phyloP scores from a whole-genome alignment of 1,140 invertebrate species.

The Rhagoletis pomonella region DNA sequence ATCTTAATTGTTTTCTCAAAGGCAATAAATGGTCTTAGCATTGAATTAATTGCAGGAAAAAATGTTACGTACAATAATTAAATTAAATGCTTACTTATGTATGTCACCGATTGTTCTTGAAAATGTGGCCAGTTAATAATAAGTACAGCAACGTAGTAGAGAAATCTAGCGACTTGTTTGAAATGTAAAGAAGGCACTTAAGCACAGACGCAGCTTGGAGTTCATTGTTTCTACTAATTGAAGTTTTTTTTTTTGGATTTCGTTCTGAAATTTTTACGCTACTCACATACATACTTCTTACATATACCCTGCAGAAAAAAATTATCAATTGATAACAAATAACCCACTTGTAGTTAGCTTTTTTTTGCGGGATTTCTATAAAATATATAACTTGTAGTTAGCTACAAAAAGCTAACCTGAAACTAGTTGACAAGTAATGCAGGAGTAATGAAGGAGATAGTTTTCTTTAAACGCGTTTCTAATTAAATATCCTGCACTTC shows the following conservation, averaged over 20 bases:
- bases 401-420: no score
- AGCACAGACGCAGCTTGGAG: conserved; percentile 12
- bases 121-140: not conserved
- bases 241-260: not conserved
- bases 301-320: no score
- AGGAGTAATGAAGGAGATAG: no score
- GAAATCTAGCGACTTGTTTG: not conserved
- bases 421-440: no score
- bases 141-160: not conserved
- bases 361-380: no score
- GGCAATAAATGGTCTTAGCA: conserved; percentile 4
- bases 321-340: no score
- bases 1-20: not conserved
- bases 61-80: not conserved
- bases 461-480: no score
- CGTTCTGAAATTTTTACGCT: not conserved
- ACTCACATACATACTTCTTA: no score
- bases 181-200: not conserved
- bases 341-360: no score
- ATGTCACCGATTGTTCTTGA: not conserved
- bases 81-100: conserved; percentile 28
- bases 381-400: no score
- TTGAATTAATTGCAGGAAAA: not conserved
- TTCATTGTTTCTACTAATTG: not conserved
- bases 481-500: no score